Evolutionary conservation across 2,113 vertebrate genomes (phyloP).

Genomic region (Benitochromis conjunctus): DNA sequence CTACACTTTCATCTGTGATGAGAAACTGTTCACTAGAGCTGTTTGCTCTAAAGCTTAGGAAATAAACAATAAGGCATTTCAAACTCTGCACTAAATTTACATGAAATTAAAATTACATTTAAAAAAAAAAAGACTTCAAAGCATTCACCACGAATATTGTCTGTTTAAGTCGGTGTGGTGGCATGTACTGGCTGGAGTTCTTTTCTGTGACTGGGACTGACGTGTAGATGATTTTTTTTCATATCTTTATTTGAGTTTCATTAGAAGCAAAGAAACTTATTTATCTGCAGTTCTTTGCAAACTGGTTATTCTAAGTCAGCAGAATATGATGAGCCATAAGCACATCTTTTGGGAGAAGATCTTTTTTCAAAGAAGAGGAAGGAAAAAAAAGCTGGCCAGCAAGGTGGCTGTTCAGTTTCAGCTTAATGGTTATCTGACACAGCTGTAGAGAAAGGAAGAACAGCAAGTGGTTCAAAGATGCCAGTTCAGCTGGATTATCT

Average conservation of each 20-base stretch:
- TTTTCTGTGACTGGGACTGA: not conserved
- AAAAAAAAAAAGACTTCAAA: not conserved
- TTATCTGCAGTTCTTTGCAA: not conserved
- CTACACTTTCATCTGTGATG: slow-evolving; percentile 52
- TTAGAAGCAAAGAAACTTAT: not conserved
- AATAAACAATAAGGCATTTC: slow-evolving; percentile 7
- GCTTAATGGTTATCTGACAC: not conserved
- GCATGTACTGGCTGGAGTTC: not conserved
- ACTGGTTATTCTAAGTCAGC: not conserved
- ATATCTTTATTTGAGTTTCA: not conserved
- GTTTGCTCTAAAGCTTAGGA: not conserved
- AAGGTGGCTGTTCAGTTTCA: not conserved
- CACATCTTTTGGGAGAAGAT: not conserved
- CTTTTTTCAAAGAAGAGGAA: not conserved
- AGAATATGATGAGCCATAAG: not conserved
- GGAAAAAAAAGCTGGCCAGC: not conserved
- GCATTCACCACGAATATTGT: not conserved
- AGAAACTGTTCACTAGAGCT: slow-evolving; percentile 16
- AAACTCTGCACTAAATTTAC: not conserved
- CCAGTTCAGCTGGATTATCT: not conserved
- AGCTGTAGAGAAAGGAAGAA: not conserved
- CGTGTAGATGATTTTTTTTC: not conserved
- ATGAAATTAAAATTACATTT: not conserved
- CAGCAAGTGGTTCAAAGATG: slow-evolving; percentile 7
- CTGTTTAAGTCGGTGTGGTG: not conserved